phyloP scores from a whole-genome alignment of 2,797 vertebrate species.

The Chelon labrosus region DNA sequence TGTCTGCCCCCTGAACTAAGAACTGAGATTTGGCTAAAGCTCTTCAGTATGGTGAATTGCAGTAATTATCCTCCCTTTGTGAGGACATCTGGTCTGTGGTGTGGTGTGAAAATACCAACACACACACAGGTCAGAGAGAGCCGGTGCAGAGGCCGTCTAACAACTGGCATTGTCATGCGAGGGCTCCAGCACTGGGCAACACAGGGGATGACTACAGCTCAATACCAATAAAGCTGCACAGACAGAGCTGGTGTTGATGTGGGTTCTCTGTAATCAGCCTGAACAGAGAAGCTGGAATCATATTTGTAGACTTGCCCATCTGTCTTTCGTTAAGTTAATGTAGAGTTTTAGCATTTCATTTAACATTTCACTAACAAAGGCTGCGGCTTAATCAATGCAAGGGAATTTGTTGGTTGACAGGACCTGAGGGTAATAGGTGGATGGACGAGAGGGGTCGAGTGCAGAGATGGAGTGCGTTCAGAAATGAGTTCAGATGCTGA shows the following conservation, averaged over 20 bases:
- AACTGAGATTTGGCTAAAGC: not conserved
- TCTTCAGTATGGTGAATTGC: not conserved
- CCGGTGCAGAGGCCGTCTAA: slow-evolving; percentile 36
- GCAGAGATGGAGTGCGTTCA: no score
- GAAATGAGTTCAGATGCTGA: no score
- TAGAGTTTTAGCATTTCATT: no score
- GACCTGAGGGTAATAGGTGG: no score
- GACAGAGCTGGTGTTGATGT: slow-evolving; percentile 21
- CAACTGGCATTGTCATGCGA: slow-evolving; percentile 49
- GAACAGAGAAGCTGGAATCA: slow-evolving; percentile 12
- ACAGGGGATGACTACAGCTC: slow-evolving; percentile 26
- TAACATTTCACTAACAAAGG: no score
- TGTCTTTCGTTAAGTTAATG: no score
- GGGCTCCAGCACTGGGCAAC: slow-evolving; percentile 28
- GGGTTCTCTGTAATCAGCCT: slow-evolving; percentile 18
- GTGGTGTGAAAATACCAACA: slow-evolving; percentile 43
- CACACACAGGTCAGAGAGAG: slow-evolving; percentile 8
- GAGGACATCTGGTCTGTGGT: slow-evolving; percentile 46
- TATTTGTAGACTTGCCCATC: not conserved
- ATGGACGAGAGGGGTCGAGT: no score
- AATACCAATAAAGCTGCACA: slow-evolving; percentile 62
- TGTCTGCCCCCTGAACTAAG: not conserved
- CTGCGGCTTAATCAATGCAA: no score
- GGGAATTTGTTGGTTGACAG: no score
- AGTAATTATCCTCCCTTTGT: slow-evolving; percentile 6